Conservation (phyloP, 2,113 vertebrate genomes). For the Tylochromis polylepis region DNA sequence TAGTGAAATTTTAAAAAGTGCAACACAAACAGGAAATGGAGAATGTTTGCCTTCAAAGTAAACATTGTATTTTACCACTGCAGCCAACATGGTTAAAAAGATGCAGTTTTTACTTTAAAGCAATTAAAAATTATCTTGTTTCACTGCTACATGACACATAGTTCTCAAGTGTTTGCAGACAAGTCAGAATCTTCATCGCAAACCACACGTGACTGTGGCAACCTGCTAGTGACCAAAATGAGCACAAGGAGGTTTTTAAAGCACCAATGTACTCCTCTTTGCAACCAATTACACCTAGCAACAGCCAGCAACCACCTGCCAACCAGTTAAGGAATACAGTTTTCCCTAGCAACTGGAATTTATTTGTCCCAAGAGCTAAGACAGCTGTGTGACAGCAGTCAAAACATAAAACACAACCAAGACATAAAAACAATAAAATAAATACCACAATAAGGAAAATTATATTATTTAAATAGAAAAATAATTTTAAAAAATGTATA, state of each 20-base stretch:
- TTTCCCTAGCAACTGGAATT: neutral
- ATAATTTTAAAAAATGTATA: neutral
- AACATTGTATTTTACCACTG: too few relatives aligned
- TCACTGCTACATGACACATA: too few relatives aligned
- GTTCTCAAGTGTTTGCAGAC: too few relatives aligned
- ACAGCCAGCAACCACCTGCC: neutral
- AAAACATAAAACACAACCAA: neutral
- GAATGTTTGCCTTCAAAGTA: too few relatives aligned
- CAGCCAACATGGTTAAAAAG: too few relatives aligned
- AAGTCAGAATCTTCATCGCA: too few relatives aligned
- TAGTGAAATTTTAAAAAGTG: too few relatives aligned
- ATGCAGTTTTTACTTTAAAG: too few relatives aligned
- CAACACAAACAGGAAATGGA: too few relatives aligned
- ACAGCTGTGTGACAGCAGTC: neutral
- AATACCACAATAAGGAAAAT: neutral
- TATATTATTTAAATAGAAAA: neutral
- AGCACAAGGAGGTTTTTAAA: neutral
- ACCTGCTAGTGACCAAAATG: too few relatives aligned
- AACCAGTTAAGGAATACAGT: neutral
- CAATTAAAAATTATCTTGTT: too few relatives aligned
- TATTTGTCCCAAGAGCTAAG: neutral
- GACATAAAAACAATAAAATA: neutral
- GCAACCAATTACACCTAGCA: neutral
- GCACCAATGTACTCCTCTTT: neutral
- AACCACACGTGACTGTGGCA: too few relatives aligned